Evolutionary conservation across 2,113 vertebrate species (phyloP).

Genomic region (Eclectus roratus): DNA sequence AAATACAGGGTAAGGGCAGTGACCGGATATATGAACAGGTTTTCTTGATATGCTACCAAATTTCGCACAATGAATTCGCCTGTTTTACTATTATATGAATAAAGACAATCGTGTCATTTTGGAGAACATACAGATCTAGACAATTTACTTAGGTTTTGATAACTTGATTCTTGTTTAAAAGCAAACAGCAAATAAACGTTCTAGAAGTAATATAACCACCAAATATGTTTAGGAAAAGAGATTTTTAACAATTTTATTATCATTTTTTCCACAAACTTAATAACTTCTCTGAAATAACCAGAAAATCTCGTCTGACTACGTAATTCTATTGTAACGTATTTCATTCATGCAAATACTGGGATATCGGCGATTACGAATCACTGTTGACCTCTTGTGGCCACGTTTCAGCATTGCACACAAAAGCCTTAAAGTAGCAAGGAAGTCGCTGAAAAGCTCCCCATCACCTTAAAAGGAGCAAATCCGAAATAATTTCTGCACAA

Average conservation of each 20-base stretch:
- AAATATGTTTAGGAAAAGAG: neutral
- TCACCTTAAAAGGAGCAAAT: neutral
- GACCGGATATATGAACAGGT: neutral
- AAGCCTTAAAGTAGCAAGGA: fast-evolving
- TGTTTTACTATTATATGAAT: neutral
- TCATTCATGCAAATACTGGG: fast-evolving
- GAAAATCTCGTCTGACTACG: neutral
- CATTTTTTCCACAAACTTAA: neutral
- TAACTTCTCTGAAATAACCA: neutral
- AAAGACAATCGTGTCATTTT: neutral
- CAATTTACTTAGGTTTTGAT: neutral
- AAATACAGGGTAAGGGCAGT: neutral
- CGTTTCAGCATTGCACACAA: neutral
- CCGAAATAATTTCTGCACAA: neutral
- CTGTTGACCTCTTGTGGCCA: conserved; percentile 38
- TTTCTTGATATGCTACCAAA: neutral
- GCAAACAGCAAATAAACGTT: neutral
- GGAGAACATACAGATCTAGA: neutral
- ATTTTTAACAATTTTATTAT: neutral
- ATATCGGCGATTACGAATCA: neutral
- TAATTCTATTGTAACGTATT: fast-evolving
- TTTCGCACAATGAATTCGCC: neutral
- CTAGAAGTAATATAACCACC: neutral
- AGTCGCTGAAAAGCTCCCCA: neutral
- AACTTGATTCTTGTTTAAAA: neutral